A percentile compares a stretch with the other conserved stretches of the same genome.
Conservation (phyloP, 1,140 invertebrate species). For the Bombus consobrinus region DNA sequence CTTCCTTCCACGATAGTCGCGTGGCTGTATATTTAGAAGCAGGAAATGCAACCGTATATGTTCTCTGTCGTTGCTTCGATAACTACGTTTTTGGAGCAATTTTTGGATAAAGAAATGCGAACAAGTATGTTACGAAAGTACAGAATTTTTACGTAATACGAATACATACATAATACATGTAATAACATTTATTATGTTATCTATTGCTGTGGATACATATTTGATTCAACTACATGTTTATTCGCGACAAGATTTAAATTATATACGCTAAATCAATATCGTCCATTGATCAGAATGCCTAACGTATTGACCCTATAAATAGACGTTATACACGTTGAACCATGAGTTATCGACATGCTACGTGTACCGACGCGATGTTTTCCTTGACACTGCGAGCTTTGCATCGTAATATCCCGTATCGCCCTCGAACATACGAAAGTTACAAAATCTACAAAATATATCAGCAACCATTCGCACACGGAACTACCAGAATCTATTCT, state of each 20-base stretch:
- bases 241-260: neutral
- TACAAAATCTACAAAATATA: neutral
- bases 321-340: neutral
- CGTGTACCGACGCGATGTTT: neutral
- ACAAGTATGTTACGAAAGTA: no score
- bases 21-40: no score
- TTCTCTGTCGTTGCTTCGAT: no score
- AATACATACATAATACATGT: no score
- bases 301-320: slow-evolving; percentile 2
- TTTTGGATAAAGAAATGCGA: no score
- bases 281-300: neutral
- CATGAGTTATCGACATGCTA: neutral
- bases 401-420: neutral
- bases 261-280: slow-evolving; percentile 1
- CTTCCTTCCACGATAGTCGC: no score
- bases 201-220: neutral
- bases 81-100: no score
- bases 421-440: neutral
- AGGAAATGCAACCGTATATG: no score
- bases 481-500: neutral
- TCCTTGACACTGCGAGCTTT: neutral
- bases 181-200: neutral
- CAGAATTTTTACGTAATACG: no score
- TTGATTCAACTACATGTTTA: neutral
- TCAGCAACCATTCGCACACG: no score